Evolutionary conservation across 2,888 invertebrate genomes (phyloP), one percentile per base, ranked within the genome.

Genomic region (Hemicrepidius hirtus): DNA sequence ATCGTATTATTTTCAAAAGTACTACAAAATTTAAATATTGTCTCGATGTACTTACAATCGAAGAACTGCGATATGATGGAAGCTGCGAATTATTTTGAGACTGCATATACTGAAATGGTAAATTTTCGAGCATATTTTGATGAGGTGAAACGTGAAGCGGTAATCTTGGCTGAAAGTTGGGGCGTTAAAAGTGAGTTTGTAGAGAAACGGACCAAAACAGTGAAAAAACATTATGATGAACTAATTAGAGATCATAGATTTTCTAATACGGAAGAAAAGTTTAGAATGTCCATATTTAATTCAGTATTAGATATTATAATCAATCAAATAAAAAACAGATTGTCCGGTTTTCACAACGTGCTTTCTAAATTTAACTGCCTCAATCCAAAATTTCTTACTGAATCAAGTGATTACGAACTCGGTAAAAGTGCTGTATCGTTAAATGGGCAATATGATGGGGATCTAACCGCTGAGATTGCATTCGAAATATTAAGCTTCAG

Each of bases 151-250:
- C n/a, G n/a, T n/a, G n/a, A n/a, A n/a, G n/a, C 24, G 13, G 28
- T 6, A 28, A 32, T n/a, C 13, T 16, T 12, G 24, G 41, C n/a
- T 6, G n/a, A 44, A 64, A 44, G 13, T 28, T 64, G 49, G 32
- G 12, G 18, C 12, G 32, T 35, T 16, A 13, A 32, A 12, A 9
- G 35, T 1, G 12, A 12, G 16, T 64, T 28, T 18, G 6, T 9
- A 28, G n/a, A 32, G 9, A 46, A 64, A 49, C 13, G 63, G 16
- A 4, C 28, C 7, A 12, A 10, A 7, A 64, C 16, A 35, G 20
- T 18, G 3, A 13, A 7, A 49, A 28, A 18, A 20, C 18, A 7
- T 35, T 64, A 49, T 20, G 63, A 64, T 64, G 44, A 62, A 64
- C 20, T 64, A n/a, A 9, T 10, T 1, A 2, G 3, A 5, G 63